phyloP scores from a whole-genome alignment of 2,113 vertebrate genomes.

The Smithornis capensis region DNA sequence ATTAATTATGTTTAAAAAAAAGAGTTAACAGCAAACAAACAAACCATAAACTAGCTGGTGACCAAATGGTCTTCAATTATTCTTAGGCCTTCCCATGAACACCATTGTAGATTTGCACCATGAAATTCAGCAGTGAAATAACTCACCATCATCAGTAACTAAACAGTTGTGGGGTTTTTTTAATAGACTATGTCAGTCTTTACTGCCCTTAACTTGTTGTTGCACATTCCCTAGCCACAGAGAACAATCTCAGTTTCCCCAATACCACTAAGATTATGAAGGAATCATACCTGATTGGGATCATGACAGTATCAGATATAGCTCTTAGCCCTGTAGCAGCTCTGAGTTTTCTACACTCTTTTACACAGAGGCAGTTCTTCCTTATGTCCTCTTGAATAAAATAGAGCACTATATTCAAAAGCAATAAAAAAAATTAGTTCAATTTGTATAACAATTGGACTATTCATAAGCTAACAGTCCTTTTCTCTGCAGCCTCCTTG shows the following conservation, averaged over 20 bases:
- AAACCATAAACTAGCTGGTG: background rate
- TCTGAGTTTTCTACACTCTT: background rate
- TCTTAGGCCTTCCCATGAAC: background rate
- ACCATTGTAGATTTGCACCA: background rate
- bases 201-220: background rate
- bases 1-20: background rate
- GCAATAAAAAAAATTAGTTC: background rate
- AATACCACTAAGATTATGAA: background rate
- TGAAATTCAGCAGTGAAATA: background rate
- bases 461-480: background rate
- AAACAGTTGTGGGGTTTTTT: background rate
- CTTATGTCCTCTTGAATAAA: background rate
- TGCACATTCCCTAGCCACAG: background rate
- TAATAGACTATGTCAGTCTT: background rate
- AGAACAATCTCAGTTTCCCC: background rate
- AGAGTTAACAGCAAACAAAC: background rate
- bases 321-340: background rate
- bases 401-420: background rate
- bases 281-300: background rate
- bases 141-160: background rate
- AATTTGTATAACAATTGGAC: background rate
- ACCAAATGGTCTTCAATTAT: background rate
- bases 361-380: background rate
- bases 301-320: background rate
- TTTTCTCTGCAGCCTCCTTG: background rate